A percentile compares a stretch with the other conserved stretches of the same genome.
These are phyloP conservation scores for Arbacia lixula DNA, from an alignment of 53 echinoderm and acorn worm genomes.

Conservation along the genomic window DNA sequence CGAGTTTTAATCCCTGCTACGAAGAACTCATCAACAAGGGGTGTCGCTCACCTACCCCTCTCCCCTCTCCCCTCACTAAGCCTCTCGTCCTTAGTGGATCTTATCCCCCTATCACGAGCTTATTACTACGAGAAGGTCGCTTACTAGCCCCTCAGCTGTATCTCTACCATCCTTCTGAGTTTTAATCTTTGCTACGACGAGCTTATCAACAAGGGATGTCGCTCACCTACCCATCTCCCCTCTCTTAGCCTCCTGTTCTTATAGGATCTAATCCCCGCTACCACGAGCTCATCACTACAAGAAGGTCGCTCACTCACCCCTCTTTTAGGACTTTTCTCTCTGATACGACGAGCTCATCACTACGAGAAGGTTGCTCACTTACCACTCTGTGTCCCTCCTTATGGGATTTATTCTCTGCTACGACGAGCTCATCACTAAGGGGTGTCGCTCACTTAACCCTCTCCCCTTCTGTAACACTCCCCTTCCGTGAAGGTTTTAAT, in stretches of 20 bases:
- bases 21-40: background rate
- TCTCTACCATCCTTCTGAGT: no score
- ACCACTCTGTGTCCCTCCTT: no score
- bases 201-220: background rate
- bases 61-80: background rate
- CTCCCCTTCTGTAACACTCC: background rate
- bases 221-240: background rate
- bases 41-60: background rate
- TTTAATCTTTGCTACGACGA: slow-evolving; percentile 1
- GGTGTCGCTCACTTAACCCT: background rate
- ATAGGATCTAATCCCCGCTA: no score
- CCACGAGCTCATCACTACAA: no score
- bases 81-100: no score
- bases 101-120: no score
- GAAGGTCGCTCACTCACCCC: no score
- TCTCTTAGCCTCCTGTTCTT: no score
- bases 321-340: background rate
- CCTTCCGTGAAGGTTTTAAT: background rate
- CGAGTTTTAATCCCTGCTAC: slow-evolving; percentile 10
- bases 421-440: background rate
- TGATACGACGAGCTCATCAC: background rate
- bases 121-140: no score
- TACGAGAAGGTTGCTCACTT: no score
- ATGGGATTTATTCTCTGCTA: slow-evolving; percentile 5
- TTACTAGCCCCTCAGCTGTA: no score